These are phyloP conservation scores for Drosophila rhopaloa DNA, from an alignment of 1,140 invertebrate genomes.

Conservation along the genomic window DNA sequence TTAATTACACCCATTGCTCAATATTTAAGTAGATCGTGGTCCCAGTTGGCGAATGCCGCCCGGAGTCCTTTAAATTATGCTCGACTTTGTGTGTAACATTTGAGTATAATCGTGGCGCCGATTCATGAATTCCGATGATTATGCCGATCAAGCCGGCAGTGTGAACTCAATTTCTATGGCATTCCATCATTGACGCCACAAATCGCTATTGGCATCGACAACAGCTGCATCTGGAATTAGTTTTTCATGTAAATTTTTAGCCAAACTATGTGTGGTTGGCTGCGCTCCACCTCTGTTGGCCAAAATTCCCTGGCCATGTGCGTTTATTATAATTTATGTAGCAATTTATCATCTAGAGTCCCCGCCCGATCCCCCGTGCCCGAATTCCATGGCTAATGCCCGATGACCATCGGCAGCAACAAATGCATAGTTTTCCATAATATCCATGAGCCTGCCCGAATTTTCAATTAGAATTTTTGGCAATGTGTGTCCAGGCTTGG, in stretches of 20 bases:
- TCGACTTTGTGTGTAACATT: conserved; percentile 44
- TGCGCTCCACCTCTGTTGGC: conserved; percentile 5
- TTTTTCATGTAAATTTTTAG: conserved; percentile 80
- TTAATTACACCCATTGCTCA: conserved; percentile 55
- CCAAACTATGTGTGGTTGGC: conserved; percentile 53
- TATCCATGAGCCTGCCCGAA: conserved; percentile 57
- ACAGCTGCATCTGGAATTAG: conserved; percentile 60
- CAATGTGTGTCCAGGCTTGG: conserved; percentile 49
- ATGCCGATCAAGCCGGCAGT: conserved; percentile 70
- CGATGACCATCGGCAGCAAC: conserved; percentile 41
- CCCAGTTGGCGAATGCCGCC: neutral
- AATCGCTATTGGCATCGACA: conserved; percentile 37
- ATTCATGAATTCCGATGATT: conserved; percentile 78
- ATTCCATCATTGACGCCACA: conserved; percentile 35
- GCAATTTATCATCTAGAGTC: conserved; percentile 72
- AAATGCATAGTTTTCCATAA: conserved; percentile 63
- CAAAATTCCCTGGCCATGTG: conserved; percentile 46
- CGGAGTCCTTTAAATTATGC: conserved; percentile 68
- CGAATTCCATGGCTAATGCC: conserved; percentile 56
- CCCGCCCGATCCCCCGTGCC: neutral
- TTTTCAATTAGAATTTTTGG: conserved; percentile 74
- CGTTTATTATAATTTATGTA: conserved; percentile 81
- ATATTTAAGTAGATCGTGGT: conserved; percentile 3
- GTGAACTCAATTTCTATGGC: conserved; percentile 72
- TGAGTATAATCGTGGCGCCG: conserved; percentile 58